Evolutionary conservation across 1,140 invertebrate species (phyloP).

Genomic region (Spodoptera frugiperda): DNA sequence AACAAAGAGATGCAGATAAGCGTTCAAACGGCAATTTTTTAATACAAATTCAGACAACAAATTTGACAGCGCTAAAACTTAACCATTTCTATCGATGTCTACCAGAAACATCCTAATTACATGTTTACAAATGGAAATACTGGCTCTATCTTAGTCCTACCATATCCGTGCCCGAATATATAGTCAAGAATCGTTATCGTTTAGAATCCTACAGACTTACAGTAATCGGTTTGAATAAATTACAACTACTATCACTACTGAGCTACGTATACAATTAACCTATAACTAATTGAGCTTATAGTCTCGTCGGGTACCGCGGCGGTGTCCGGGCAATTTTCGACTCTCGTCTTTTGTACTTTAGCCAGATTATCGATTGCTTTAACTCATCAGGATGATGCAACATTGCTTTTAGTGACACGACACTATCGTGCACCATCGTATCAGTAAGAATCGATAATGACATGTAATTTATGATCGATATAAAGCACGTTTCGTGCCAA

Average conservation of each 20-base stretch:
- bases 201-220: constrained; percentile 7
- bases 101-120: constrained; percentile 14
- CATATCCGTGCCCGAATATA: constrained; percentile 46
- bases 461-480: constrained; percentile 21
- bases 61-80: background rate
- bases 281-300: constrained; percentile 59
- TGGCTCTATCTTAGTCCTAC: constrained; percentile 40
- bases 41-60: background rate
- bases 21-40: too few species aligned
- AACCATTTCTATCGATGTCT: background rate
- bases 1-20: too few species aligned
- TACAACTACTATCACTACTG: constrained; percentile 53
- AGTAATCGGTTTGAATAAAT: constrained; percentile 55
- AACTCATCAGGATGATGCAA: background rate
- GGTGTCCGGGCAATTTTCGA: constrained; percentile 19
- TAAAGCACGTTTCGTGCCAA: constrained; percentile 35
- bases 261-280: constrained; percentile 42
- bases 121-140: constrained; percentile 1
- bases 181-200: constrained; percentile 33
- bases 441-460: constrained; percentile 19
- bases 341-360: constrained; percentile 41
- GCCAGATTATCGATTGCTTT: constrained; percentile 11
- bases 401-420: constrained; percentile 3
- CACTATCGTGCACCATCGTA: constrained; percentile 5
- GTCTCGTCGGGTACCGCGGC: constrained; percentile 37